Conservation (phyloP, 35 echinoderm and acorn worm species). For the Lytechinus variegatus region DNA sequence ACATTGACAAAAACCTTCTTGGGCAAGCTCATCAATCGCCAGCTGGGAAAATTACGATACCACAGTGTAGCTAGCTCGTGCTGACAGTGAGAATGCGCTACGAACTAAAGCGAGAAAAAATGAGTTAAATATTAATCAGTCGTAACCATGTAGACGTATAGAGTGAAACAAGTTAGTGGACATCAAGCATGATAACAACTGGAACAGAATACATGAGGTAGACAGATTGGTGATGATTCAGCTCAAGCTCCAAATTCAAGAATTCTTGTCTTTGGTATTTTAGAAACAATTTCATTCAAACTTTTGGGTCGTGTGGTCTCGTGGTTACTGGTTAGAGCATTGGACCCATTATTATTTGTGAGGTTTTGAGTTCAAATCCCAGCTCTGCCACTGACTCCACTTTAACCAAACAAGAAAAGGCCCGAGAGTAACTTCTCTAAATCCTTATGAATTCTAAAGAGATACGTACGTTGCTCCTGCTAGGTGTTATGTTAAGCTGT, state of each 20-base stretch:
- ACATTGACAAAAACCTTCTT: conserved; percentile 64
- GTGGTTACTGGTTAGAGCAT: too few relatives aligned
- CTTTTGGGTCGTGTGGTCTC: too few relatives aligned
- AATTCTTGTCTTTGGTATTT: too few relatives aligned
- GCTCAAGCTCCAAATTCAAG: not conserved
- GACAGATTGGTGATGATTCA: not conserved
- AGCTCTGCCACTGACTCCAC: too few relatives aligned
- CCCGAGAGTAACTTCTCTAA: too few relatives aligned
- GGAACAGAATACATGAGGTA: not conserved
- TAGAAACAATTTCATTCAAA: too few relatives aligned
- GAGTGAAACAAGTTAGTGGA: not conserved
- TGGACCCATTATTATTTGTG: too few relatives aligned
- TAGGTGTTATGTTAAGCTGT: too few relatives aligned
- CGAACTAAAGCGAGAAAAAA: conserved; percentile 63
- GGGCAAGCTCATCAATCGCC: conserved; percentile 66
- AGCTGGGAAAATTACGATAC: conserved; percentile 89
- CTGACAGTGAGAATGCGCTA: conserved; percentile 93
- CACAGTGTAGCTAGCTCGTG: conserved; percentile 95
- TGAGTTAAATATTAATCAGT: not conserved
- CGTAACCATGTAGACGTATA: not conserved
- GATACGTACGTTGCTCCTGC: too few relatives aligned
- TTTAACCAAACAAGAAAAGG: too few relatives aligned
- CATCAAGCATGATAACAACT: not conserved
- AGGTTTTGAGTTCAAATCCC: too few relatives aligned
- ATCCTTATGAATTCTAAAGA: too few relatives aligned